Evolutionary conservation across 2,888 invertebrate genomes (phyloP).

Genomic region (Willowsia nigromaculata): DNA sequence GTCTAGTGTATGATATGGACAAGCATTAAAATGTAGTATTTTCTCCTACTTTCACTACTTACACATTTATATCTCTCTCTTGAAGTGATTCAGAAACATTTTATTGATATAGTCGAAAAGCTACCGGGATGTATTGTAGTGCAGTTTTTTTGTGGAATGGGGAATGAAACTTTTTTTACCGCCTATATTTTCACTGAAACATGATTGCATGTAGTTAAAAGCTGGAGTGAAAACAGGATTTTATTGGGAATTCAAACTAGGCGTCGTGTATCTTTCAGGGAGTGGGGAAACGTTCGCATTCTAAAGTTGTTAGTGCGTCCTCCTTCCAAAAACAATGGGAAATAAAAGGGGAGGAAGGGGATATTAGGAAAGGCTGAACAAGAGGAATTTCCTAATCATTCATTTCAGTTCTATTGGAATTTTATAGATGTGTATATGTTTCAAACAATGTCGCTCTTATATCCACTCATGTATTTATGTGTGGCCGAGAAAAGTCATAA

Average conservation of each 20-base stretch:
- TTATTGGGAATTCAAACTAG: neutral
- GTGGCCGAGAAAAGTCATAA: no score
- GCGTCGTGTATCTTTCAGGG: neutral
- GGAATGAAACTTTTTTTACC: no score
- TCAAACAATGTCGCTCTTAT: constrained; percentile 23
- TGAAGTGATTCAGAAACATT: neutral
- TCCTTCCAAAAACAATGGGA: neutral
- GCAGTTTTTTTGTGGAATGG: no score
- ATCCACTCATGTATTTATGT: neutral
- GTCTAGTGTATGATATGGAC: neutral
- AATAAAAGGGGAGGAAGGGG: neutral
- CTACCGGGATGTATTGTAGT: neutral
- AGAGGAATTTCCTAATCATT: constrained; percentile 55
- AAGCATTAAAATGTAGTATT: neutral
- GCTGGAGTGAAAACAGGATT: neutral
- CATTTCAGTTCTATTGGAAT: constrained; percentile 48
- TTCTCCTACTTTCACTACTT: neutral
- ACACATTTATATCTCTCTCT: neutral
- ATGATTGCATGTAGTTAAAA: neutral
- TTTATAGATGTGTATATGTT: constrained; percentile 44
- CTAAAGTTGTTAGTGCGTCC: neutral
- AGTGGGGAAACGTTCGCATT: neutral
- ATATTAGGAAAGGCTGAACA: neutral
- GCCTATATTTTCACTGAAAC: no score
- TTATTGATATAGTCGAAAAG: neutral